These are phyloP conservation scores for Phyllotreta cruciferae DNA, from an alignment of 2,888 invertebrate species.

Conservation along the genomic window DNA sequence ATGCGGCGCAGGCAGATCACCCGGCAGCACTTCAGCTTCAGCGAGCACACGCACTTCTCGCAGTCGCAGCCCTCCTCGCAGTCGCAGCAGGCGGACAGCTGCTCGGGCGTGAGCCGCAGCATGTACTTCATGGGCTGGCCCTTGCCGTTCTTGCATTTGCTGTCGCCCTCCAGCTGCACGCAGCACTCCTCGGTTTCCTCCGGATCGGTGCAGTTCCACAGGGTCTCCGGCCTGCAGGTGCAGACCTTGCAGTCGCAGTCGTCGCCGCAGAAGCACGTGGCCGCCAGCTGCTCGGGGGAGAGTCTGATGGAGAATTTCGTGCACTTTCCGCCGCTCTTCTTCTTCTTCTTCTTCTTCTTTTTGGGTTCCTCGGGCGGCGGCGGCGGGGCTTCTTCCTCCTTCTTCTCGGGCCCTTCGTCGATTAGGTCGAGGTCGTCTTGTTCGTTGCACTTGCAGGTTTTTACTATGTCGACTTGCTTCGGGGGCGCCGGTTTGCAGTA, in stretches of 20 bases:
- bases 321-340: not conserved
- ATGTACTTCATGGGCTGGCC: not conserved
- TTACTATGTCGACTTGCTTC: constrained; percentile 1
- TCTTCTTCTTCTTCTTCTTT: constrained; percentile 1
- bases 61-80: constrained; percentile 1
- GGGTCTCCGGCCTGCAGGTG: constrained; percentile 6
- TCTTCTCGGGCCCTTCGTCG: not conserved
- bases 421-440: not conserved
- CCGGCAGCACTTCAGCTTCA: constrained; percentile 6
- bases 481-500: constrained; percentile 9
- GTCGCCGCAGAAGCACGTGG: constrained; percentile 4
- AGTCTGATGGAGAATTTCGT: constrained; percentile 4
- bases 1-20: not conserved
- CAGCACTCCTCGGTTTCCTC: not conserved
- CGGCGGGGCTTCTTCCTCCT: not conserved
- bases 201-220: not conserved
- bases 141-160: not conserved
- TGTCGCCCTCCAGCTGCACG: constrained; percentile 5
- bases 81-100: not conserved
- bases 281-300: constrained; percentile 5
- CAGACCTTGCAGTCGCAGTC: not conserved
- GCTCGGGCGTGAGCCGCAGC: constrained; percentile 1
- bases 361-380: not conserved
- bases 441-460: constrained; percentile 9
- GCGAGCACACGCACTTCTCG: constrained; percentile 1